A percentile compares a stretch with the other conserved stretches of the same genome.
Evolutionary conservation across 2,888 invertebrate genomes (phyloP).

Genomic region (Zygothrica quintamaculata): DNA sequence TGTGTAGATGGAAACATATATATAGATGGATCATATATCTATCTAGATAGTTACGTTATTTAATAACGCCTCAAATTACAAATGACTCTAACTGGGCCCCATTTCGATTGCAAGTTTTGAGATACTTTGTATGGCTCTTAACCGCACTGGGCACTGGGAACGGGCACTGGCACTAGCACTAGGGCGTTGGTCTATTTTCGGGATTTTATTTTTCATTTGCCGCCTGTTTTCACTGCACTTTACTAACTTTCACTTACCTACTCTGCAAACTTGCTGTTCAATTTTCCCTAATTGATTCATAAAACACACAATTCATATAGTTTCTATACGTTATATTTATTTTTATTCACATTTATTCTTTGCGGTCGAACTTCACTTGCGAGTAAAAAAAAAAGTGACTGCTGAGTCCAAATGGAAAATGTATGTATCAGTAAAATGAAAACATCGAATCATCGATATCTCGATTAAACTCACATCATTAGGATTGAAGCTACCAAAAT

Average conservation of each 20-base stretch:
- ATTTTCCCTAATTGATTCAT: slow-evolving; percentile 70
- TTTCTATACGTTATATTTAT: slow-evolving; percentile 58
- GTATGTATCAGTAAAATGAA: slow-evolving; percentile 64
- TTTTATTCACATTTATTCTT: slow-evolving; percentile 63
- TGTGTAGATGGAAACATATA: slow-evolving; percentile 5
- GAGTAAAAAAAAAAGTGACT: slow-evolving; percentile 71
- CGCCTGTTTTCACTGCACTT: slow-evolving; percentile 45
- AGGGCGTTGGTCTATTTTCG: slow-evolving; percentile 71
- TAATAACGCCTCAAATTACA: slow-evolving; percentile 36
- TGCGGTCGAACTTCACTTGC: slow-evolving; percentile 73
- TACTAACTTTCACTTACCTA: slow-evolving; percentile 67
- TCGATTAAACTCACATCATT: neutral
- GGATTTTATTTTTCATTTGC: slow-evolving; percentile 46
- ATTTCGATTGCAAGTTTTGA: slow-evolving; percentile 58
- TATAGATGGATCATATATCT: slow-evolving; percentile 38
- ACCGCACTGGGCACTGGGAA: slow-evolving; percentile 24
- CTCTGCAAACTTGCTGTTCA: slow-evolving; percentile 64
- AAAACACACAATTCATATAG: slow-evolving; percentile 64
- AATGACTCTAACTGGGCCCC: slow-evolving; percentile 50
- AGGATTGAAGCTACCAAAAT: slow-evolving; percentile 17
- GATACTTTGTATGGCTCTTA: slow-evolving; percentile 58
- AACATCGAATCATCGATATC: slow-evolving; percentile 28
- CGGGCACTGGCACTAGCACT: slow-evolving; percentile 41
- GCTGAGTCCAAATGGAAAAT: slow-evolving; percentile 62
- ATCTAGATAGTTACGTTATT: slow-evolving; percentile 35